Evolutionary conservation across 2,797 vertebrate species (phyloP).

Genomic region (Fundulus diaphanus): DNA sequence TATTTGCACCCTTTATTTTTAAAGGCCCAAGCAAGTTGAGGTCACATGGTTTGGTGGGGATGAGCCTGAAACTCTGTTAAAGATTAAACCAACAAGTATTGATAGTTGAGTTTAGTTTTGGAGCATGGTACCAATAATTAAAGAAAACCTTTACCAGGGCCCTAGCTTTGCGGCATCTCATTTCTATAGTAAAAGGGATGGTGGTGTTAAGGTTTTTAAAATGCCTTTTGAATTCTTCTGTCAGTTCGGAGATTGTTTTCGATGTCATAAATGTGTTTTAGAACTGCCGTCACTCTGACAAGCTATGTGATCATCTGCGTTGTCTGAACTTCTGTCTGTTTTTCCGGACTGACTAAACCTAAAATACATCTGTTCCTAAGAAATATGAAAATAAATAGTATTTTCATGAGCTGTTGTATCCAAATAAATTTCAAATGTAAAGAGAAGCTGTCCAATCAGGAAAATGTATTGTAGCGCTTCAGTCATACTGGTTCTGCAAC

Average conservation of each 20-base stretch:
- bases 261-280: background rate
- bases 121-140: background rate
- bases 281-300: background rate
- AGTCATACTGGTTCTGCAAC: slow-evolving; percentile 68
- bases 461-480: slow-evolving; percentile 59
- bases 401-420: background rate
- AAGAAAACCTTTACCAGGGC: background rate
- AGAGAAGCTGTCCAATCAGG: slow-evolving; percentile 1
- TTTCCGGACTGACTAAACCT: background rate
- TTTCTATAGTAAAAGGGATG: background rate
- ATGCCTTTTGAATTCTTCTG: background rate
- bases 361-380: background rate
- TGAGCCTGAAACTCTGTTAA: background rate
- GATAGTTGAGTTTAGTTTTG: too few species aligned
- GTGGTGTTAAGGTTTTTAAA: background rate
- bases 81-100: too few species aligned
- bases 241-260: background rate
- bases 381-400: background rate
- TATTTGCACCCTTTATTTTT: too few species aligned
- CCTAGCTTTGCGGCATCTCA: background rate
- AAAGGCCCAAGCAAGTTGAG: too few species aligned
- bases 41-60: too few species aligned
- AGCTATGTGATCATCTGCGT: background rate
- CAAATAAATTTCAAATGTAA: background rate
- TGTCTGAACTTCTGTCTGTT: background rate